phyloP scores from a whole-genome alignment of 2,113 vertebrate species.

The Ornithorhynchus anatinus region DNA sequence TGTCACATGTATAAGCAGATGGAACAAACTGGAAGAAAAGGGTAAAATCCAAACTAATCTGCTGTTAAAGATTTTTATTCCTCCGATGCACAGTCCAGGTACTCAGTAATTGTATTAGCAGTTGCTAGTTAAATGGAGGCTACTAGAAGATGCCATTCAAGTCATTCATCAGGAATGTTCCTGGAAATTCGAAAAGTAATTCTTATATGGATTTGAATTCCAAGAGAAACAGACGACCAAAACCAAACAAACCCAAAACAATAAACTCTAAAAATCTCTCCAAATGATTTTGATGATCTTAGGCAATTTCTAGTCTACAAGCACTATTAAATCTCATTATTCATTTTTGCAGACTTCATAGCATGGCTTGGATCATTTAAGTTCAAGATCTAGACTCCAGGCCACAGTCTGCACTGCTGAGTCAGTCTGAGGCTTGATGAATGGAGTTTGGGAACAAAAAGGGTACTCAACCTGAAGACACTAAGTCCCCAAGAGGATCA shows the following conservation, averaged over 20 bases:
- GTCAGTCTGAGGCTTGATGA: no score
- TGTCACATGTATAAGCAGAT: conserved; percentile 4
- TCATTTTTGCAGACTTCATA: background rate
- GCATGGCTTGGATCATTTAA: background rate
- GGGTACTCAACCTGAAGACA: no score
- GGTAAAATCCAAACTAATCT: background rate
- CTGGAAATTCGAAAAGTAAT: background rate
- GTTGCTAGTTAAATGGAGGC: background rate
- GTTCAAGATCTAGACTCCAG: background rate
- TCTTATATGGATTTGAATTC: background rate
- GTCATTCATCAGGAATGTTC: background rate
- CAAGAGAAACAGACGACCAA: background rate
- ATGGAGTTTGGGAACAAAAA: no score
- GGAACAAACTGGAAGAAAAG: background rate
- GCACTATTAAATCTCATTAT: background rate
- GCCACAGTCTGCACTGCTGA: background rate
- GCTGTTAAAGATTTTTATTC: background rate
- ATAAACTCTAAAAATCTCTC: background rate
- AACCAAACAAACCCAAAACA: background rate
- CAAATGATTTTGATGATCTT: background rate
- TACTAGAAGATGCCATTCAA: background rate
- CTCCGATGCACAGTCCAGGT: background rate
- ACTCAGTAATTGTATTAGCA: background rate
- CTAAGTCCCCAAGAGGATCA: no score
- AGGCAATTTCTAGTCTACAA: background rate